A percentile compares a stretch with the other conserved stretches of the same genome.
Evolutionary conservation across 2,797 vertebrate species (phyloP).

Genomic region (Gymnothorax javanicus): DNA sequence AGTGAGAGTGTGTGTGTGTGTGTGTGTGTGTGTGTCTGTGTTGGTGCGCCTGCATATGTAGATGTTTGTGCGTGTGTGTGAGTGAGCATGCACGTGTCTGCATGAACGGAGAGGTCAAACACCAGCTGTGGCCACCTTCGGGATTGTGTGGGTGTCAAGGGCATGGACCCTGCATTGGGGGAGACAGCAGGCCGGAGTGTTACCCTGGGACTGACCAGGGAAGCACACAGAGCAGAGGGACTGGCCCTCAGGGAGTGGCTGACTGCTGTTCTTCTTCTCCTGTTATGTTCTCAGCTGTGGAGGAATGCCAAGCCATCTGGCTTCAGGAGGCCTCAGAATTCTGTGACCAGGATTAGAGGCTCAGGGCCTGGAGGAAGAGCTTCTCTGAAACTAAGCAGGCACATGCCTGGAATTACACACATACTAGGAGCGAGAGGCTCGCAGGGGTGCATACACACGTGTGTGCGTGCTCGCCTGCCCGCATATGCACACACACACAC

Average conservation of each 20-base stretch:
- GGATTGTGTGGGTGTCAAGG: slow-evolving; percentile 22
- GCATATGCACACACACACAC: background rate
- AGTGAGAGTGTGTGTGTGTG: background rate
- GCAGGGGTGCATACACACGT: background rate
- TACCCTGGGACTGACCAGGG: slow-evolving; percentile 29
- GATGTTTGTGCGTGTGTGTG: background rate
- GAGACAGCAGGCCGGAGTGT: slow-evolving; percentile 43
- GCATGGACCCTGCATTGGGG: slow-evolving; percentile 38
- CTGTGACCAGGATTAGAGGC: background rate
- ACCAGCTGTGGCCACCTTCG: slow-evolving; percentile 5
- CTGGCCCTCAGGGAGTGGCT: slow-evolving; percentile 43
- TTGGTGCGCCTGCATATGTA: background rate
- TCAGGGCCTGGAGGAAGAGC: background rate
- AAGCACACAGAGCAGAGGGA: slow-evolving; percentile 58
- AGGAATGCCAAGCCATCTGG: slow-evolving; percentile 32
- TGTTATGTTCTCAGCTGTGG: slow-evolving; percentile 29
- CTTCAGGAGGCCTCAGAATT: slow-evolving; percentile 2
- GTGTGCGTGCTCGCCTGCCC: too few species aligned
- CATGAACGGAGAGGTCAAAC: background rate
- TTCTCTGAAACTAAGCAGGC: background rate
- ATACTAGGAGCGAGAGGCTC: background rate
- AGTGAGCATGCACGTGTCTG: background rate
- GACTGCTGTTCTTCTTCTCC: slow-evolving; percentile 13
- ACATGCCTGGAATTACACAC: background rate
- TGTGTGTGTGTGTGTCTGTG: background rate